phyloP scores from a whole-genome alignment of 35 echinoderm and acorn worm genomes.

The Lytechinus pictus region DNA sequence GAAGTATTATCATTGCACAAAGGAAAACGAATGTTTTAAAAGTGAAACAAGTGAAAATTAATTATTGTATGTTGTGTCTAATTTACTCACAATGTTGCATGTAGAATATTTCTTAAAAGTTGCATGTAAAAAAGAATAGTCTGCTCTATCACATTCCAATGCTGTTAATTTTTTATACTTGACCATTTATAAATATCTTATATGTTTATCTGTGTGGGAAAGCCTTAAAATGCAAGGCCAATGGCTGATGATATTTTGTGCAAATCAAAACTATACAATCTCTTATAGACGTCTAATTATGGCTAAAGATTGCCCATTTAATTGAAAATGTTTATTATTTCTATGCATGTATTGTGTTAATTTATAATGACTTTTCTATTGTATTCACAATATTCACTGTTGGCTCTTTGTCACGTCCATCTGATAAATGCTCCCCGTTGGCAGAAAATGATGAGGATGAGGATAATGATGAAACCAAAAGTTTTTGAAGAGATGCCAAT shows the following conservation, averaged over 20 bases:
- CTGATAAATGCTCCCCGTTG: neutral
- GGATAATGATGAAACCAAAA: neutral
- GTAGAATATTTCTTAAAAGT: neutral
- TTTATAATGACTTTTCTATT: neutral
- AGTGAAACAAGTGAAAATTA: too few species aligned
- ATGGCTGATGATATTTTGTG: neutral
- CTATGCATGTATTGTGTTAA: neutral
- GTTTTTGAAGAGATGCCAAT: neutral
- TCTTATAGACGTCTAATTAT: neutral
- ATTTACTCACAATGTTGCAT: neutral
- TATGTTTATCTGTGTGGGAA: too few species aligned
- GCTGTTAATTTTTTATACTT: neutral
- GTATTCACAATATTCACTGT: neutral
- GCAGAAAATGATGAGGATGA: neutral
- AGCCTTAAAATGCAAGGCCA: neutral
- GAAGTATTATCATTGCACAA: too few species aligned
- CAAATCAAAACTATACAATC: neutral
- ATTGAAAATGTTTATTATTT: neutral
- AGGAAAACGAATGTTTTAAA: too few species aligned
- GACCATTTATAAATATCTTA: neutral
- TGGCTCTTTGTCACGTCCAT: neutral
- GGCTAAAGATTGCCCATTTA: neutral
- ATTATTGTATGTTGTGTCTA: neutral
- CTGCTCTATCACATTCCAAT: neutral
- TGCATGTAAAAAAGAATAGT: neutral